A percentile compares a stretch with the other conserved stretches of the same genome.
These are phyloP conservation scores for Passer domesticus DNA, from an alignment of 2,113 vertebrate species.

Conservation along the genomic window DNA sequence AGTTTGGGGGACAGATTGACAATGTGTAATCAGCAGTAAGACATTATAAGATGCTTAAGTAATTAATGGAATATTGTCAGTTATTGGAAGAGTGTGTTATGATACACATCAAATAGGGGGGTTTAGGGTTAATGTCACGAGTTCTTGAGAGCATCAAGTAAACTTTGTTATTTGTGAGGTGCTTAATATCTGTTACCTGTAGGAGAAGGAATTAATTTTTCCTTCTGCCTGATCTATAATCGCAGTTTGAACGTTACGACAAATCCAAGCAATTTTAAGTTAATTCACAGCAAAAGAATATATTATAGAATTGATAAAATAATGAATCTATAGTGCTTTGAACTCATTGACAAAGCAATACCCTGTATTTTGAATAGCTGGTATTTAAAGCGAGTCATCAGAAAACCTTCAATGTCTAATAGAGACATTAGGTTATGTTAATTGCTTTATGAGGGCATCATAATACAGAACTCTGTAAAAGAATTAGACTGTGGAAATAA, in stretches of 20 bases:
- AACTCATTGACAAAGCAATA: neutral
- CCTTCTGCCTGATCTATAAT: neutral
- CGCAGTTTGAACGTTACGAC: neutral
- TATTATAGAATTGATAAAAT: neutral
- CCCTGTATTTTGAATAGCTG: neutral
- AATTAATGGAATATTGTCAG: neutral
- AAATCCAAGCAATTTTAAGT: neutral
- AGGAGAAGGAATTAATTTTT: neutral
- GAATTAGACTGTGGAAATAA: neutral
- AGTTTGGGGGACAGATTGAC: neutral
- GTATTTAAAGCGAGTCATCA: neutral
- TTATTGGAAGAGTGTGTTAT: neutral
- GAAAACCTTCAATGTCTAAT: neutral
- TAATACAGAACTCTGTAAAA: neutral
- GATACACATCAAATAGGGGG: fast-evolving
- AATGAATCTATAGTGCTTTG: neutral
- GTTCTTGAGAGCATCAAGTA: neutral
- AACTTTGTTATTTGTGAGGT: neutral
- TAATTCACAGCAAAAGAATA: neutral
- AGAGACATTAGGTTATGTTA: neutral
- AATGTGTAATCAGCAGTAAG: neutral
- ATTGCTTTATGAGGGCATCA: neutral
- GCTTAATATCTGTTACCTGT: neutral
- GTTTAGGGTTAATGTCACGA: neutral
- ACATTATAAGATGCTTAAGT: neutral